Conservation (phyloP, 2,797 vertebrate genomes). For the Leptatherina wallacei region DNA sequence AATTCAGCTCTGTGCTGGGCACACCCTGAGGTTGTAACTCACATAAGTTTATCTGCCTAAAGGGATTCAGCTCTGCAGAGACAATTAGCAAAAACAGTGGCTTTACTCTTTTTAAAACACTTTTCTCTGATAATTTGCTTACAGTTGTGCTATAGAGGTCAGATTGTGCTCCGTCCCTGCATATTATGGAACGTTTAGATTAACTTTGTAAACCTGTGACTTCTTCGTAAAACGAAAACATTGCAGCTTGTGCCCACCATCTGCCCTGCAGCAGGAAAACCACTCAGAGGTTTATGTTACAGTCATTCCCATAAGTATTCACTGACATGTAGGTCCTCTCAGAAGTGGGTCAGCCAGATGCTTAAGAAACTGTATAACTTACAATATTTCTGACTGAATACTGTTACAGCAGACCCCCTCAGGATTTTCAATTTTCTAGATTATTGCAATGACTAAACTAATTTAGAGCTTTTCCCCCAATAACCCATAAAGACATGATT, state of each 20-base stretch:
- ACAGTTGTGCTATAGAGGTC: neutral
- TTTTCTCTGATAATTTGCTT: neutral
- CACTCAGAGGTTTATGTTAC: conserved; percentile 41
- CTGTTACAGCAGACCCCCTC: conserved; percentile 3
- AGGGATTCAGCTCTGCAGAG: neutral
- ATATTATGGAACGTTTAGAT: conserved; percentile 13
- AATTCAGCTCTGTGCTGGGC: conserved; percentile 12
- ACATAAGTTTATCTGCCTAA: conserved; percentile 5
- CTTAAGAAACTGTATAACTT: conserved; percentile 10
- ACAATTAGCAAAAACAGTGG: conserved; percentile 16
- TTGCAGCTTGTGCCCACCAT: conserved; percentile 15
- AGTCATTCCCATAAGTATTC: conserved; percentile 23
- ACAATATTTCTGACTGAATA: conserved; percentile 11
- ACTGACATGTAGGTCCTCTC: conserved; percentile 34
- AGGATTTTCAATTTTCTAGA: neutral
- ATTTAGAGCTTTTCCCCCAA: too few relatives aligned
- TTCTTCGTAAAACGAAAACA: conserved; percentile 12
- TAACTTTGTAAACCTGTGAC: conserved; percentile 1
- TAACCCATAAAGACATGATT: neutral
- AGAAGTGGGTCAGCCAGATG: conserved; percentile 51
- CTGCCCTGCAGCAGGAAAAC: conserved; percentile 48
- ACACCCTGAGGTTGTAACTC: conserved; percentile 28
- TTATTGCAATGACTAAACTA: neutral
- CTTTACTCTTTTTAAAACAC: conserved; percentile 10
- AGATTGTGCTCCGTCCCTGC: neutral